Evolutionary conservation across 2,888 invertebrate genomes (phyloP).

Genomic region (Nyleta sp.): DNA sequence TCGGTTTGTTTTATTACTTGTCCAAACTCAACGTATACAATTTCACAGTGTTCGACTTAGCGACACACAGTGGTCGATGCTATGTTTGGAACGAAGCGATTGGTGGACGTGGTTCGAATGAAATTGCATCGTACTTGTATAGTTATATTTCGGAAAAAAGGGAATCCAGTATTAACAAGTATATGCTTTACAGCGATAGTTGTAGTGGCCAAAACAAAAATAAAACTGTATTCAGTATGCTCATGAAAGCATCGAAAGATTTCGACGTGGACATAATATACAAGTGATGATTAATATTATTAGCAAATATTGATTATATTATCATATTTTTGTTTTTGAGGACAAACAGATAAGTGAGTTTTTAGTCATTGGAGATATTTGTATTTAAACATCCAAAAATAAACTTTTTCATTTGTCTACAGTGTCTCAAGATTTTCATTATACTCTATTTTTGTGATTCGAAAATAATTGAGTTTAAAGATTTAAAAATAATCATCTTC

Average conservation of each 20-base stretch:
- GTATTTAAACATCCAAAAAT: no score
- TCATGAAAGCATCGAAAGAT: background rate
- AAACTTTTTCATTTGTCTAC: no score
- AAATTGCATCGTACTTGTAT: background rate
- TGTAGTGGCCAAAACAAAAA: background rate
- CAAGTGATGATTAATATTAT: no score
- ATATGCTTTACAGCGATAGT: background rate
- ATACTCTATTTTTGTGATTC: no score
- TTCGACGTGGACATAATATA: no score
- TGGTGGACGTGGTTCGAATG: slow-evolving; percentile 1
- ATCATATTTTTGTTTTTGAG: no score
- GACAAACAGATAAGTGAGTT: no score
- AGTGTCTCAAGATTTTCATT: no score
- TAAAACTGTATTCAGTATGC: background rate
- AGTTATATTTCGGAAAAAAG: background rate
- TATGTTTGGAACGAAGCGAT: slow-evolving; percentile 19
- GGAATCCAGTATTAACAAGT: background rate
- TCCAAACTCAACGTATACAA: background rate
- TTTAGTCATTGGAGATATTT: no score
- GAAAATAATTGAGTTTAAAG: no score
- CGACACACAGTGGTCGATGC: background rate
- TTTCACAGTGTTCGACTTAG: slow-evolving; percentile 1
- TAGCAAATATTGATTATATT: no score
- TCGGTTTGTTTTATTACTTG: background rate
- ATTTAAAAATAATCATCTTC: no score